These are phyloP conservation scores for Chorisops tibialis DNA, from an alignment of 2,888 invertebrate genomes.

Conservation along the genomic window DNA sequence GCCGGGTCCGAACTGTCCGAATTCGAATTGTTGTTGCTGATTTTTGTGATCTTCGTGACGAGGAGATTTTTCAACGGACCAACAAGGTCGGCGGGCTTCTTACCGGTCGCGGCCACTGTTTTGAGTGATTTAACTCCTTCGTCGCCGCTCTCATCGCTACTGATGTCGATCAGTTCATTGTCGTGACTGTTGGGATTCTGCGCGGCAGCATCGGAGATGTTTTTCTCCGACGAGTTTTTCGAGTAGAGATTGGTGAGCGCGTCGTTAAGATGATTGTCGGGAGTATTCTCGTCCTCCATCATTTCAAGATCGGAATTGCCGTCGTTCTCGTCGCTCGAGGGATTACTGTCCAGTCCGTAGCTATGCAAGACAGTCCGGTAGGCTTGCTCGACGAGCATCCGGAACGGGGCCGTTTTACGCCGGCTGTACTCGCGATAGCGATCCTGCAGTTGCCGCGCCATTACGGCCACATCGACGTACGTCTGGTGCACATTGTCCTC, in stretches of 20 bases:
- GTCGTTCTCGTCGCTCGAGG: slow-evolving; percentile 59
- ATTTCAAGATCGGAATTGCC: slow-evolving; percentile 48
- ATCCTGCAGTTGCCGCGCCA: slow-evolving; percentile 76
- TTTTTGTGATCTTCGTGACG: slow-evolving; percentile 40
- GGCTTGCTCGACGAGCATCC: slow-evolving; percentile 71
- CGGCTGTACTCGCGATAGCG: slow-evolving; percentile 75
- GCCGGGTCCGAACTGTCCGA: slow-evolving; percentile 51
- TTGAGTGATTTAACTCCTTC: slow-evolving; percentile 47
- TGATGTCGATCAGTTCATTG: slow-evolving; percentile 74
- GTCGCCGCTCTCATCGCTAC: slow-evolving; percentile 69
- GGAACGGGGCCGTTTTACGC: slow-evolving; percentile 76
- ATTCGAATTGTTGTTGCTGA: slow-evolving; percentile 48
- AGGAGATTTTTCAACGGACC: slow-evolving; percentile 48
- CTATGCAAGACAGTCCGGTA: slow-evolving; percentile 70
- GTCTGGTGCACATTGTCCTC: slow-evolving; percentile 77
- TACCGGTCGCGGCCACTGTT: slow-evolving; percentile 32
- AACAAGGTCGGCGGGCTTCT: background rate
- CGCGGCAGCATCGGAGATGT: no score
- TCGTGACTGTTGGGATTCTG: slow-evolving; percentile 49
- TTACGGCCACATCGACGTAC: slow-evolving; percentile 76
- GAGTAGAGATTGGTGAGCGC: slow-evolving; percentile 55
- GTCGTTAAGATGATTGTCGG: slow-evolving; percentile 45
- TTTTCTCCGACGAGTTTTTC: slow-evolving; percentile 36
- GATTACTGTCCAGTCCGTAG: slow-evolving; percentile 62
- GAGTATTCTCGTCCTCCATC: slow-evolving; percentile 41